Percentiles rank a stretch among this genome's conserved stretches.
These are phyloP conservation scores for Petaurus breviceps DNA, from an alignment of 2,113 vertebrate genomes.

Conservation along the genomic window DNA sequence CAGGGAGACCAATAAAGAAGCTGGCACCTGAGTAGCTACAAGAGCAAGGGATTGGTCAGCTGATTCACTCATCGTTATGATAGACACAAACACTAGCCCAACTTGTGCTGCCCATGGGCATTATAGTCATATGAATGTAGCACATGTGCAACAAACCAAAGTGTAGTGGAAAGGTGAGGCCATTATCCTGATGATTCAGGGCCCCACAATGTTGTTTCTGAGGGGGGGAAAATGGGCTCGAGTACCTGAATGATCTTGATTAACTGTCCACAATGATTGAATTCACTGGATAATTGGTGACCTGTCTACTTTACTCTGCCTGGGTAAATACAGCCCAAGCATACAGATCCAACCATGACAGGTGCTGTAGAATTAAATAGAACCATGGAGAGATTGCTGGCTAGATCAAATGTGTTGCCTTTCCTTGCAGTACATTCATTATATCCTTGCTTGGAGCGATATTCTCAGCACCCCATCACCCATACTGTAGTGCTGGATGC, in stretches of 20 bases:
- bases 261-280: background rate
- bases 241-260: background rate
- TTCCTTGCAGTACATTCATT: slow-evolving; percentile 2
- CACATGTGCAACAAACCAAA: background rate
- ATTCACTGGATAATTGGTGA: background rate
- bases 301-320: background rate
- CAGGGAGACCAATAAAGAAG: background rate
- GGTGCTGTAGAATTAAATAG: background rate
- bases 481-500: background rate
- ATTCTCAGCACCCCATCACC: background rate
- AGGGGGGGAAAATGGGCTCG: slow-evolving; percentile 9
- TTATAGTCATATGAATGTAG: background rate
- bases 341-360: background rate
- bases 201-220: background rate
- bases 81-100: background rate
- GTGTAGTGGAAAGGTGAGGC: background rate
- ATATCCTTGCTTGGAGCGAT: background rate
- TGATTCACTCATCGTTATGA: background rate
- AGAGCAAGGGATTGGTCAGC: background rate
- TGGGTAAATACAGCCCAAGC: background rate
- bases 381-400: background rate
- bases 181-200: background rate
- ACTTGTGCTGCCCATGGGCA: background rate
- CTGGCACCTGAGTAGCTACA: background rate
- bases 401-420: background rate